phyloP scores from a whole-genome alignment of 2,888 invertebrate species.

The Pollenia angustigena region DNA sequence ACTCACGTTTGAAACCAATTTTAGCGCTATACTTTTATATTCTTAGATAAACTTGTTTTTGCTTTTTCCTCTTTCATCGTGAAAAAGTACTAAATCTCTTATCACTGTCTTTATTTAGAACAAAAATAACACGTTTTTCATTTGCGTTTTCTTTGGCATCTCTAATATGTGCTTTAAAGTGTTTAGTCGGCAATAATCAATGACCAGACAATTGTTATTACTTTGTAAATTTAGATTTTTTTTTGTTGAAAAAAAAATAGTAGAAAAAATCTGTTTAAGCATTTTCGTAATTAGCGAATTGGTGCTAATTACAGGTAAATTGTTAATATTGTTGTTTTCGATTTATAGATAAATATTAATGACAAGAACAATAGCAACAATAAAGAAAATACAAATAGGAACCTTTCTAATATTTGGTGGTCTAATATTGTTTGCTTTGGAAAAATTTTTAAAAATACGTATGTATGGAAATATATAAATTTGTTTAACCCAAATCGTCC shows the following conservation, averaged over 20 bases:
- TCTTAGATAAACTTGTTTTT: not conserved
- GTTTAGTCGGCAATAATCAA: slow-evolving; percentile 69
- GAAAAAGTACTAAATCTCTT: not conserved
- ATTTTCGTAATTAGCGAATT: slow-evolving; percentile 64
- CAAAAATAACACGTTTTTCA: slow-evolving; percentile 61
- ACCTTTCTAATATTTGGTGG: slow-evolving; percentile 28
- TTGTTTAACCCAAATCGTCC: no score
- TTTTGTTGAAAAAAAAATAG: slow-evolving; percentile 6
- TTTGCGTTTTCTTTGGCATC: slow-evolving; percentile 11
- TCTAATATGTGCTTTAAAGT: slow-evolving; percentile 48
- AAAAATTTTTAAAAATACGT: no score
- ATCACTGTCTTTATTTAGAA: slow-evolving; percentile 54
- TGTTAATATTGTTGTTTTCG: slow-evolving; percentile 12
- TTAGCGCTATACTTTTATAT: slow-evolving; percentile 1
- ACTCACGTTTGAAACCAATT: slow-evolving; percentile 5
- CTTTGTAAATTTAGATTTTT: slow-evolving; percentile 15
- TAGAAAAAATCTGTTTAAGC: not conserved
- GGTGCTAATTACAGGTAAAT: slow-evolving; percentile 65
- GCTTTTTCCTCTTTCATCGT: not conserved
- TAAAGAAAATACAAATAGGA: not conserved
- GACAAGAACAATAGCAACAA: not conserved
- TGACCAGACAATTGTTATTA: slow-evolving; percentile 64
- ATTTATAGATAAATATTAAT: not conserved
- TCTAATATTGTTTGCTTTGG: not conserved
- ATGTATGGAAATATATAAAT: no score